Base-by-base conservation (phyloP, 2,888 invertebrate genomes). In the Gymnosoma rotundatum region DNA sequence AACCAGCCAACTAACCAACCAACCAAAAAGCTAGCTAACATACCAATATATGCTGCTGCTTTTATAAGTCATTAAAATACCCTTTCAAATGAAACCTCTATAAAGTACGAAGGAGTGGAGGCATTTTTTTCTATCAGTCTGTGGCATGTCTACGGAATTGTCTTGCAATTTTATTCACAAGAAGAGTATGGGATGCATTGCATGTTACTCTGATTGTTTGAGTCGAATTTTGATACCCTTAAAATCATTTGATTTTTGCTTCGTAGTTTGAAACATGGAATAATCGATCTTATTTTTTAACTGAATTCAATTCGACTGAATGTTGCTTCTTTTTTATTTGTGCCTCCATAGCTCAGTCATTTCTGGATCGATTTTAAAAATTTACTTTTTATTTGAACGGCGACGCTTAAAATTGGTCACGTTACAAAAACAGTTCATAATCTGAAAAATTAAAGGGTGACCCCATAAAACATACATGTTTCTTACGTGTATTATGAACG, bases 101-200 rank as follows among this genome's bases (percentile, higher is more conserved):
- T 16, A 14, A 36, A n/a, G 36, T 21, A 78, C 14, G 20, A 79
- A 66, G 78, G 64, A 75, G 79, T 83, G 78, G 56, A 58, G 20
- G 12, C 60, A 61, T 52, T 60, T 32, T 54, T 70, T 75, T 69
- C 64, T 70, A 66, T 45, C 69, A 32, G 79, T 83, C 79, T 83
- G 36, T 76, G 72, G 70, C 72, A 76, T 72, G 83, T 83, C 83
- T 83, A 66, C 25, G 52, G 67, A 67, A 72, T 64, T 61, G 54
- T 63, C 45, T 63, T 78, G 54, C 56, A 78, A 70, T 78, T 54
- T 54, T 63, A n/a, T 70, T 63, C 42, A 8, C 7, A n/a, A 63
- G 32, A 64, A 18, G 25, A 32, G 42, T 32, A 64, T 12, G 38
- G 18, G 14, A 18, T 36, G 38, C 21, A 1, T 0, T 48, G 10